Evolutionary conservation across 2,888 invertebrate genomes (phyloP).

Genomic region (Troglohyphantes excavatus): DNA sequence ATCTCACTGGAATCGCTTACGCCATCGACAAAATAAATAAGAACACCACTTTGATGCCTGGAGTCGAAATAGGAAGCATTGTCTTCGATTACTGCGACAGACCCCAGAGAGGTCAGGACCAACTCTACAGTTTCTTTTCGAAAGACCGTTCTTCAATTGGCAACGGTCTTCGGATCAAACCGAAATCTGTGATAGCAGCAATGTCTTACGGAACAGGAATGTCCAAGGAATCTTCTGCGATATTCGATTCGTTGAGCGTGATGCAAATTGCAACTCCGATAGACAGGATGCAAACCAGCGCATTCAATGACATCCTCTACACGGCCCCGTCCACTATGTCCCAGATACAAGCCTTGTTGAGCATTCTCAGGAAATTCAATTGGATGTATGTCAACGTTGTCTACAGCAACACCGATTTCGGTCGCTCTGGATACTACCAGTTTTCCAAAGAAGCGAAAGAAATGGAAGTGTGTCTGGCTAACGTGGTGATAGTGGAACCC

Average conservation of each 20-base stretch:
- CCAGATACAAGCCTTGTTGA: constrained; percentile 81
- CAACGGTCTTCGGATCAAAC: constrained; percentile 56
- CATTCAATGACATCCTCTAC: constrained; percentile 81
- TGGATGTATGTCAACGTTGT: constrained; percentile 82
- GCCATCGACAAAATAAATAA: constrained; percentile 83
- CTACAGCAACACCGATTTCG: constrained; percentile 82
- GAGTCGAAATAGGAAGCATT: constrained; percentile 81
- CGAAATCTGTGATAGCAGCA: constrained; percentile 81
- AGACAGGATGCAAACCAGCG: constrained; percentile 80
- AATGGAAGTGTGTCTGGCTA: constrained; percentile 81
- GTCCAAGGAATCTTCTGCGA: constrained; percentile 82
- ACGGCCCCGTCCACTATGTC: constrained; percentile 81
- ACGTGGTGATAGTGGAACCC: constrained; percentile 80
- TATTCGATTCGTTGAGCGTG: constrained; percentile 82
- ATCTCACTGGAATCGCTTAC: constrained; percentile 83
- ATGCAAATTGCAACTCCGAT: constrained; percentile 82
- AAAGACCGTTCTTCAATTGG: constrained; percentile 80
- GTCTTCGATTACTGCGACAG: constrained; percentile 83
- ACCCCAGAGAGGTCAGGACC: constrained; percentile 82
- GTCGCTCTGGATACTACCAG: constrained; percentile 81
- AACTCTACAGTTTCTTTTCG: constrained; percentile 82
- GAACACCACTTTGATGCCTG: constrained; percentile 80
- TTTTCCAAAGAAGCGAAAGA: constrained; percentile 80
- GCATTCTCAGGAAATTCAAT: constrained; percentile 81
- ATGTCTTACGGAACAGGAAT: constrained; percentile 82